Base-by-base conservation (phyloP, 2,113 vertebrate species). In the Scytalopus superciliaris region DNA sequence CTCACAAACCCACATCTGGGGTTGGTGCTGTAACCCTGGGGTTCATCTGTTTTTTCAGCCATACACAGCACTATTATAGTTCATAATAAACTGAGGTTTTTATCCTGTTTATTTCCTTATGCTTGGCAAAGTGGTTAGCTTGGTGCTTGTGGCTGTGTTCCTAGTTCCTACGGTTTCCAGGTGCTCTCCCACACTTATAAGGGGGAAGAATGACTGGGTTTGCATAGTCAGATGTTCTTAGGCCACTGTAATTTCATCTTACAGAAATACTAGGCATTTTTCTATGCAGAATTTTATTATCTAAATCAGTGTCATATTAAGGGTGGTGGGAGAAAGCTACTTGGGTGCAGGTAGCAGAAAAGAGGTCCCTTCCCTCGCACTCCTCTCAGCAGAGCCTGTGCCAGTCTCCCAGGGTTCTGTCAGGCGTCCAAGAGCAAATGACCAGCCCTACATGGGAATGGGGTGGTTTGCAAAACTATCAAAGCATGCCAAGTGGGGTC, bases 401-500 rank as follows among this genome's bases (percentile, higher is more conserved):
- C 47, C 72, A 24, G 11, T 25, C 2, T 5, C n/a, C 28, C 5
- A 8, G 25, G 31, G 15, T 4, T 40, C 66, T 57, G 44, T 23
- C 42, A 56, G 52, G 28, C 45, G 77, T 52, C 40, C 86, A 68
- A 66, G 27, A 60, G 37, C 1, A 0, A 24, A 8, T 1, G 3
- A 33, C 33, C 28, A 79, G 35, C 31, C 33, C 22, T 57, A 4
- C 8, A 3, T 0, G 0, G 17, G 30, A 10, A 12, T 22, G 12
- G 33, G 40, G 40, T 24, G 47, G 14, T 40, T 19, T 37, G 40
- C 19, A 24, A 66, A 69, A 30, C 33, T 13, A 24, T 14, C 59
- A 35, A 39, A 56, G 57, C 37, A 39, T 0, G 0, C 6, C 9
- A 33, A 66, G 33, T 1, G 4, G 17, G 27, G 45, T 33, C n/a